phyloP scores from a whole-genome alignment of 2,797 vertebrate genomes.

The Adrianichthys oophorus region DNA sequence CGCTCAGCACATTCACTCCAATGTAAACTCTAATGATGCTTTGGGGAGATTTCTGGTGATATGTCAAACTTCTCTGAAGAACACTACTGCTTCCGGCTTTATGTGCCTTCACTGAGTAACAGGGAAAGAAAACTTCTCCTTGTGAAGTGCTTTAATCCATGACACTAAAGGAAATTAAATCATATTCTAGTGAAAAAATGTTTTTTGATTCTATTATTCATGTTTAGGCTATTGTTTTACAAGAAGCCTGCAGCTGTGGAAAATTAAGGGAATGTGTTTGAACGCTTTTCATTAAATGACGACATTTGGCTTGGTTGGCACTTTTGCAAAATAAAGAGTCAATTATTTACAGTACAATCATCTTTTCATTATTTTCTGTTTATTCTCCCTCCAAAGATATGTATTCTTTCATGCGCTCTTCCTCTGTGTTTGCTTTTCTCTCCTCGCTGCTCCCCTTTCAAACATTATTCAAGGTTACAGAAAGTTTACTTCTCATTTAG shows the following conservation, averaged over 20 bases:
- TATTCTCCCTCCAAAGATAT: conserved; percentile 19
- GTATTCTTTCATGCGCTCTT: neutral
- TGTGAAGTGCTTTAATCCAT: no score
- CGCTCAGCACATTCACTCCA: no score
- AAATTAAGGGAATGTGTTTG: neutral
- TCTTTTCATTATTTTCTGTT: neutral
- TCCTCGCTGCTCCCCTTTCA: conserved; percentile 16
- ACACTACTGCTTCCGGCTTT: no score
- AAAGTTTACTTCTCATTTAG: conserved; percentile 32
- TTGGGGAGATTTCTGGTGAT: no score
- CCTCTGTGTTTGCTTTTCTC: neutral
- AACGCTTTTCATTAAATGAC: neutral
- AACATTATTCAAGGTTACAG: conserved; percentile 36
- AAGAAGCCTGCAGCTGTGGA: neutral
- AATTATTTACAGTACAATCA: neutral
- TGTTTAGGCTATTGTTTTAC: neutral
- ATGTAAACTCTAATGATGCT: no score
- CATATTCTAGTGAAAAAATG: no score
- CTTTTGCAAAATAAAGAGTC: neutral
- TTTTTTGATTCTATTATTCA: no score
- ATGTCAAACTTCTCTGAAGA: no score
- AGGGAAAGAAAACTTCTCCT: no score
- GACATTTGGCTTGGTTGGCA: neutral
- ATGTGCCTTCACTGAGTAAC: no score
- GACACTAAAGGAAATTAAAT: no score